Evolutionary conservation across 1,140 invertebrate genomes (phyloP).

Genomic region (Drosophila parvula): DNA sequence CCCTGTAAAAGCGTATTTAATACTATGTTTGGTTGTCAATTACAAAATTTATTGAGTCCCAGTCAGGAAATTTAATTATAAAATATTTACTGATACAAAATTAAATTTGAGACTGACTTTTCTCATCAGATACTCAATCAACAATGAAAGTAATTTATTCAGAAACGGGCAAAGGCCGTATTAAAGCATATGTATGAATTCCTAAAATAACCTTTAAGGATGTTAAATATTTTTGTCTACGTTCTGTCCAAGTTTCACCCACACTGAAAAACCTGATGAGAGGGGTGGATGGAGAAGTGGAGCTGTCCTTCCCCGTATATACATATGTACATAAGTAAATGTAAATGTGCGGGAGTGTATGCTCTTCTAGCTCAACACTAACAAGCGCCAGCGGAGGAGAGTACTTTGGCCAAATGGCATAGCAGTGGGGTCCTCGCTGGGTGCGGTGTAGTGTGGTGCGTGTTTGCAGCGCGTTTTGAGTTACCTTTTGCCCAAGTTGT

Average conservation of each 20-base stretch:
- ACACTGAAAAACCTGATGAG: conserved; percentile 55
- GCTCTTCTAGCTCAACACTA: conserved; percentile 66
- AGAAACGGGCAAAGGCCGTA: too few relatives aligned
- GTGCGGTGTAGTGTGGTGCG: conserved; percentile 51
- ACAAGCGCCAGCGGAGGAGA: conserved; percentile 54
- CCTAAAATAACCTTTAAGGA: background rate
- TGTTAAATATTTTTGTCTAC: background rate
- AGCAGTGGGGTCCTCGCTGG: conserved; percentile 17
- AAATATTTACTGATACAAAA: conserved; percentile 1
- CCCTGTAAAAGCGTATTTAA: background rate
- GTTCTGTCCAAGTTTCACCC: background rate
- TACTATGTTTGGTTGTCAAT: conserved; percentile 1
- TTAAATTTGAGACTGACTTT: background rate
- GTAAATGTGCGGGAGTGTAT: conserved; percentile 33
- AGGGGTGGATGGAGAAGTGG: conserved; percentile 10
- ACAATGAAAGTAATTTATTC: background rate
- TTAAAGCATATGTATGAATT: background rate
- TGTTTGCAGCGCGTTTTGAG: conserved; percentile 76
- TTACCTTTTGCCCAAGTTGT: conserved; percentile 77
- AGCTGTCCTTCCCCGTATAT: conserved; percentile 12
- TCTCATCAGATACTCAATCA: background rate
- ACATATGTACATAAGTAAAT: conserved; percentile 13
- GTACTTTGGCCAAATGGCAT: conserved; percentile 74
- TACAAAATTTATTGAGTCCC: conserved; percentile 9
- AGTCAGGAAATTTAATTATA: conserved; percentile 4